These are phyloP conservation scores for Oreochromis mossambicus DNA, from an alignment of 2,797 vertebrate genomes.

Conservation along the genomic window DNA sequence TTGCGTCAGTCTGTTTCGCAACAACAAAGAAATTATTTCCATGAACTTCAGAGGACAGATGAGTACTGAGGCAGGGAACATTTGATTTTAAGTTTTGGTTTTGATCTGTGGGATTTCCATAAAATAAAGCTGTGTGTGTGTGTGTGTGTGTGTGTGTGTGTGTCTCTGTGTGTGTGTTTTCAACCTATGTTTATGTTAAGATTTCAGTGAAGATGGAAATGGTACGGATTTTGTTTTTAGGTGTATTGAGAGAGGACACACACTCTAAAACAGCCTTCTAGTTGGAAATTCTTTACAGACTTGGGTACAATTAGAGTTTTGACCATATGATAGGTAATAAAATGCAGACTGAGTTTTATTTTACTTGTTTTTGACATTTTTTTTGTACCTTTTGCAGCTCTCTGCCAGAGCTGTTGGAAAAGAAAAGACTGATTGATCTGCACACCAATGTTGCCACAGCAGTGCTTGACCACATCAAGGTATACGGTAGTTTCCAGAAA, in stretches of 20 bases:
- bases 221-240: background rate
- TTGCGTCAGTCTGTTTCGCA: background rate
- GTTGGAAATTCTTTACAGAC: background rate
- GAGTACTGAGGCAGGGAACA: background rate
- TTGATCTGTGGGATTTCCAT: background rate
- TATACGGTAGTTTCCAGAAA: slow-evolving; percentile 27
- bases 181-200: too few relatives aligned
- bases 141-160: too few relatives aligned
- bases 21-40: background rate
- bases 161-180: background rate
- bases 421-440: slow-evolving; percentile 96
- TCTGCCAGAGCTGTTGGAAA: slow-evolving; percentile 95
- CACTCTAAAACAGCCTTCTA: background rate
- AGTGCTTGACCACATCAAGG: slow-evolving; percentile 98
- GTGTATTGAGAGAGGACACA: too few relatives aligned
- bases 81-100: background rate
- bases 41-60: background rate
- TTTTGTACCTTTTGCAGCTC: slow-evolving; percentile 75
- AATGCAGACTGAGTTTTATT: background rate
- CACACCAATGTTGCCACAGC: slow-evolving; percentile 98
- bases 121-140: background rate
- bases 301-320: background rate
- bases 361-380: background rate
- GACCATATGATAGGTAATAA: background rate
- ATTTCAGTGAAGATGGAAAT: fast-evolving